phyloP scores from a whole-genome alignment of 2,797 vertebrate genomes.

The Staurois parvus region DNA sequence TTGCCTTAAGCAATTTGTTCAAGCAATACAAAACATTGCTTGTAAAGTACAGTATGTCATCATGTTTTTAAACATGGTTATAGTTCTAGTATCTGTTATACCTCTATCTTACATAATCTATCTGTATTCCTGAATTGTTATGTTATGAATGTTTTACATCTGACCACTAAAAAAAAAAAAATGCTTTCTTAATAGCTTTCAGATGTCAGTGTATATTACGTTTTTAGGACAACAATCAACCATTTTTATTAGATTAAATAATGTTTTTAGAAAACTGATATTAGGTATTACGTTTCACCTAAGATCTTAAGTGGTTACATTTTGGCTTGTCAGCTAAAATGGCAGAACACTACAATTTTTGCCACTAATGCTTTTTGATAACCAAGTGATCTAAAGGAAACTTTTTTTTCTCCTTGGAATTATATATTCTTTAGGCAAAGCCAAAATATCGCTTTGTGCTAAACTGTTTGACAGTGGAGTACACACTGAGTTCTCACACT shows the following conservation, averaged over 20 bases:
- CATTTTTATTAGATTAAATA: slow-evolving; percentile 63
- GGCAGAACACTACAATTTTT: slow-evolving; percentile 42
- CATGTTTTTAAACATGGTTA: slow-evolving; percentile 53
- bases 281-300: slow-evolving; percentile 59
- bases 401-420: slow-evolving; percentile 5
- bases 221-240: slow-evolving; percentile 57
- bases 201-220: slow-evolving; percentile 61
- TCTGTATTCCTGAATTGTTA: slow-evolving; percentile 57
- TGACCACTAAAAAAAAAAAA: slow-evolving; percentile 35
- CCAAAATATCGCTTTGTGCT: slow-evolving; percentile 45
- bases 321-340: slow-evolving; percentile 57
- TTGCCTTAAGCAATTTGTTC: slow-evolving; percentile 58
- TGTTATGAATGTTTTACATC: slow-evolving; percentile 60
- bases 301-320: slow-evolving; percentile 55
- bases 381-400: slow-evolving; percentile 27
- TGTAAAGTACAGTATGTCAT: slow-evolving; percentile 54
- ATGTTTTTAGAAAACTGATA: slow-evolving; percentile 62
- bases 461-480: slow-evolving; percentile 24
- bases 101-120: slow-evolving; percentile 59
- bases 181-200: slow-evolving; percentile 58
- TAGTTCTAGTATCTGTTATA: slow-evolving; percentile 40
- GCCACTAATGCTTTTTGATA: slow-evolving; percentile 51
- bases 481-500: neutral
- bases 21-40: slow-evolving; percentile 45
- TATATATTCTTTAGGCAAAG: slow-evolving; percentile 21